Base-by-base conservation (phyloP, 2,888 invertebrate genomes). In the Ophioninae sp. region DNA sequence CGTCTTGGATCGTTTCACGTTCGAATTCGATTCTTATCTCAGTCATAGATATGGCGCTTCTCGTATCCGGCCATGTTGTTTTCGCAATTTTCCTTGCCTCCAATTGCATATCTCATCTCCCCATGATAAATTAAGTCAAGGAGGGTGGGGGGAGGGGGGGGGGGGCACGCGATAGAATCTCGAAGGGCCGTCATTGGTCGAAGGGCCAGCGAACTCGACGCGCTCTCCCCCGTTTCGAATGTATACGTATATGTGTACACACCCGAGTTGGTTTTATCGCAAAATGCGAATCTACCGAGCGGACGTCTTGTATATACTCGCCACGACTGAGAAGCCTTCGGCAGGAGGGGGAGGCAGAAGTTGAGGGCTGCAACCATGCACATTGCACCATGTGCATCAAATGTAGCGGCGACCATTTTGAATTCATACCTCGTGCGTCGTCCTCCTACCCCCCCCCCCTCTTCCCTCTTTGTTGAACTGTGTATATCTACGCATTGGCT, bases 401-500 rank as follows among this genome's bases (percentile, higher is more conserved):
- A 84, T 76, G 82, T 79, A 85, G 79, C 79, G 83, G 85, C 89
- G 86, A 90, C 91, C 90, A 91, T 91, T 89, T 91, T 91, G 90
- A 90, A 91, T 90, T 88, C 88, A 89, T 88, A 89, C 84, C 79
- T 86, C 85, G 85, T 82, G 84, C 79, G 79, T 78, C 78, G 77
- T 75, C 64, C 76, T 74, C 30, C 30, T 3, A 30, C 30, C 30
- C 30, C 3, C 3, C 30, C 30, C 30, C 30, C 30, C 67, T 79
- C 82, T 72, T 80, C 44, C 82, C 75, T 80, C 44, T 82, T 9
- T 59, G 8, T 20, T 44, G 7, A 56, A 20, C 39, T 61, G 61
- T 69, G 61, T 63, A 68, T 41, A 22, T 73, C 56, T 79, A 63
- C 64, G 67, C 56, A 76, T 80, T 39, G 74, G 58, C 69, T 65